phyloP scores from a whole-genome alignment of 2,888 invertebrate genomes.

The Pteria penguin region DNA sequence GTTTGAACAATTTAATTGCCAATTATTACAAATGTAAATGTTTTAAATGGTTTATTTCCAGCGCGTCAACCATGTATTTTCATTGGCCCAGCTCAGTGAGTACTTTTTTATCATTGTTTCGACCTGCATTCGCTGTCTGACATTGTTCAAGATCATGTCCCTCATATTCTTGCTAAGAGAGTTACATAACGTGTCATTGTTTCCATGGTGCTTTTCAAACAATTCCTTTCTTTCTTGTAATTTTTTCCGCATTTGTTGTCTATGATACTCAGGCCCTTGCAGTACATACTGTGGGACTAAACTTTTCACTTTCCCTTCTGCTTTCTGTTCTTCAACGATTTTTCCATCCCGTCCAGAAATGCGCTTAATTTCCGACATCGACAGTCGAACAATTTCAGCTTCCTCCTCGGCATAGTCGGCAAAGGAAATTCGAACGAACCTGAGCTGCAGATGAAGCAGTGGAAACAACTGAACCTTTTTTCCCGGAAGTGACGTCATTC shows the following conservation, averaged over 20 bases:
- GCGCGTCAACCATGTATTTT: slow-evolving; percentile 27
- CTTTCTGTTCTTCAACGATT: neutral
- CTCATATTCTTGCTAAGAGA: slow-evolving; percentile 50
- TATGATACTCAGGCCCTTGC: slow-evolving; percentile 57
- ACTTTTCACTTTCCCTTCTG: slow-evolving; percentile 43
- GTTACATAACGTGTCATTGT: neutral
- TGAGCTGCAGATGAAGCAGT: slow-evolving; percentile 46
- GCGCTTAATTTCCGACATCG: neutral
- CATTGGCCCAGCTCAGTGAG: slow-evolving; percentile 24
- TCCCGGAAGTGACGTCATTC: slow-evolving; percentile 55
- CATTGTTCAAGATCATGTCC: slow-evolving; percentile 50
- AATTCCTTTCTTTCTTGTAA: slow-evolving; percentile 42
- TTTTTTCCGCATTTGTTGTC: slow-evolving; percentile 54
- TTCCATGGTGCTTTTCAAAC: slow-evolving; percentile 19
- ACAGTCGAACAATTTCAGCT: neutral
- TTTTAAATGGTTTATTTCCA: no score
- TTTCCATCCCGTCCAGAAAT: neutral
- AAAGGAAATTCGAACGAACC: slow-evolving; percentile 48
- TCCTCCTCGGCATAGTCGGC: slow-evolving; percentile 30
- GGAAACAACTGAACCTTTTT: slow-evolving; percentile 51
- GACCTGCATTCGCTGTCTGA: slow-evolving; percentile 49
- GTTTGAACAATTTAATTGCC: no score
- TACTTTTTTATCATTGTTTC: slow-evolving; percentile 54
- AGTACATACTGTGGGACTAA: slow-evolving; percentile 54
- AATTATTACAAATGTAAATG: no score